Evolutionary conservation across 1,140 invertebrate genomes (phyloP).

Genomic region (Dufourea novaeangliae): DNA sequence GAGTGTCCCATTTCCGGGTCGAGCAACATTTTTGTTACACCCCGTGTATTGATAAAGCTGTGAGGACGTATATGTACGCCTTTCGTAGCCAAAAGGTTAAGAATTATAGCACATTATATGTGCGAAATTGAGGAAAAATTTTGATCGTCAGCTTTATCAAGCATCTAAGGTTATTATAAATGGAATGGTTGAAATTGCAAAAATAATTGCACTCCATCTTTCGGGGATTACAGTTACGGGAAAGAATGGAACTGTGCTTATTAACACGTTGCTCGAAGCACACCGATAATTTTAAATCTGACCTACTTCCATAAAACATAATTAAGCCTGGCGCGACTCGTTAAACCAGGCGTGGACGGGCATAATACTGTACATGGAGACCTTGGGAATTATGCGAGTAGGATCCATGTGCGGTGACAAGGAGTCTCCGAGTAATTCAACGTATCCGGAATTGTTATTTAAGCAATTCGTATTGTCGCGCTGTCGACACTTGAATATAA

Average conservation of each 20-base stretch:
- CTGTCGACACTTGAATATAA: background rate
- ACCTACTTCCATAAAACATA: slow-evolving; percentile 49
- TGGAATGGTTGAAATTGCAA: background rate
- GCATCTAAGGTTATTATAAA: background rate
- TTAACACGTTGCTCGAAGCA: slow-evolving; percentile 9
- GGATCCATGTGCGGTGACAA: slow-evolving; percentile 51
- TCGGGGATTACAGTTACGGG: background rate
- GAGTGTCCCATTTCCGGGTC: no score
- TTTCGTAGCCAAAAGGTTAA: no score
- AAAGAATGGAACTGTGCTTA: background rate
- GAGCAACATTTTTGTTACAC: no score
- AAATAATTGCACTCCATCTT: background rate
- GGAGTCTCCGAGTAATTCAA: slow-evolving; percentile 44
- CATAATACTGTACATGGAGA: slow-evolving; percentile 44
- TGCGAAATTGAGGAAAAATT: background rate
- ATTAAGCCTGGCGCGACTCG: slow-evolving; percentile 53
- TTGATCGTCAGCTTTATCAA: background rate
- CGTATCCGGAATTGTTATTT: slow-evolving; percentile 30
- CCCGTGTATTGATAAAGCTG: no score
- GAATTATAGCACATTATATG: no score
- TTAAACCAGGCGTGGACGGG: slow-evolving; percentile 28
- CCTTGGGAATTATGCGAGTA: slow-evolving; percentile 39
- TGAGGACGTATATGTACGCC: no score
- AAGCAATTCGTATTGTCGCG: background rate
- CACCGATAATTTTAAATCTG: slow-evolving; percentile 48